These are phyloP conservation scores for Drosophila kanapiae DNA, from an alignment of 1,140 invertebrate genomes.

Conservation along the genomic window DNA sequence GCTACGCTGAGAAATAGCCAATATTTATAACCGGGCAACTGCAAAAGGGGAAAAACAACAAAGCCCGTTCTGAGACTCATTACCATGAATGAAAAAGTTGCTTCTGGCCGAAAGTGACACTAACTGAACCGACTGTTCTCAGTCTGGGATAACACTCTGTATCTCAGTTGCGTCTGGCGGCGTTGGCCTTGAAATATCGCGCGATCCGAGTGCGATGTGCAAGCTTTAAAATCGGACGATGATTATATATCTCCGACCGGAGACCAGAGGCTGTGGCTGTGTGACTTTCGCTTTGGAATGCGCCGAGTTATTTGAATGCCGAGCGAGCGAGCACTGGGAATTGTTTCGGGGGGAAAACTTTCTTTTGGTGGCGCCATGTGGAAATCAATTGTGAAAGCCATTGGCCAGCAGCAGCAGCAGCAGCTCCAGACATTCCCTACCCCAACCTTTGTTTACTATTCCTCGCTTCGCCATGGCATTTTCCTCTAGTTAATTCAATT, in stretches of 20 bases:
- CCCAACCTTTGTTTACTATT: slow-evolving; percentile 25
- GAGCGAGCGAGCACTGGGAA: slow-evolving; percentile 16
- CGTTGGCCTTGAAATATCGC: slow-evolving; percentile 39
- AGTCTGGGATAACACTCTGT: slow-evolving; percentile 16
- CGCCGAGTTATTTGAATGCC: slow-evolving; percentile 34
- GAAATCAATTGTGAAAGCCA: slow-evolving; percentile 51
- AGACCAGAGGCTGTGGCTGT: slow-evolving; percentile 16
- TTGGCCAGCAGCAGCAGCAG: neutral
- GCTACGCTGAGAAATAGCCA: slow-evolving; percentile 6
- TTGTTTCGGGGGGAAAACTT: slow-evolving; percentile 35
- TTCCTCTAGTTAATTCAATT: slow-evolving; percentile 22
- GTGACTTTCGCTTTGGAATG: slow-evolving; percentile 47
- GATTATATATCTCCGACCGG: slow-evolving; percentile 25
- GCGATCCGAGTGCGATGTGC: slow-evolving; percentile 30
- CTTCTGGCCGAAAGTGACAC: slow-evolving; percentile 46
- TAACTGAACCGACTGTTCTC: slow-evolving; percentile 33
- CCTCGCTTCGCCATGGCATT: neutral
- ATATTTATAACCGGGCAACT: slow-evolving; percentile 11
- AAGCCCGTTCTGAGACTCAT: slow-evolving; percentile 31
- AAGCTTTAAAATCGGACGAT: slow-evolving; percentile 47
- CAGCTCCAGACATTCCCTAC: slow-evolving; percentile 35
- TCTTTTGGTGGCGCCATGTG: slow-evolving; percentile 38
- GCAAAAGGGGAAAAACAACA: slow-evolving; percentile 6
- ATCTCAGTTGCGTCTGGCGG: slow-evolving; percentile 14
- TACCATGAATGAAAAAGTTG: slow-evolving; percentile 71